Percentiles rank a stretch among this genome's conserved stretches.
phyloP scores from a whole-genome alignment of 2,888 invertebrate species.

The Myopa tessellatipennis region DNA sequence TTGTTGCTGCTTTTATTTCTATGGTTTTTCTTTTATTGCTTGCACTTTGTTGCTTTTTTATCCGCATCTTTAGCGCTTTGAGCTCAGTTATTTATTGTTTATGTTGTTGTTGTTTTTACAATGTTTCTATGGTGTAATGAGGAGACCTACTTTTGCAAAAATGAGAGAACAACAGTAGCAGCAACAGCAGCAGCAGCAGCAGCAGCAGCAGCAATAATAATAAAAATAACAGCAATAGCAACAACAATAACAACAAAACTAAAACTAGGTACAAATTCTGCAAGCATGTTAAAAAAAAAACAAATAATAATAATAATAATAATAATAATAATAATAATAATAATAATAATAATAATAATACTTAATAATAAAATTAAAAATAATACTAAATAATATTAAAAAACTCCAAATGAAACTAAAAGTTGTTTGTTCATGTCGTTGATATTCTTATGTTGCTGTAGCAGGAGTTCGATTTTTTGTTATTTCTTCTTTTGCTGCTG shows the following conservation, averaged over 20 bases:
- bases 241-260: conserved; percentile 7
- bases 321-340: not conserved
- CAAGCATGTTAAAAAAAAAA: not conserved
- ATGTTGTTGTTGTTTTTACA: not conserved
- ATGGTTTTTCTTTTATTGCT: not conserved
- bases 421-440: conserved; percentile 35
- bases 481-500: not conserved
- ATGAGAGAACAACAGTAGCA: not conserved
- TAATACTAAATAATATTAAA: not conserved
- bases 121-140: not conserved
- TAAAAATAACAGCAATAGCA: not conserved
- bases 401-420: conserved; percentile 35
- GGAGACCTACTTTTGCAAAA: conserved; percentile 16
- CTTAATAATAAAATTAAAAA: conserved; percentile 17
- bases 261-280: not conserved
- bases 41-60: not conserved
- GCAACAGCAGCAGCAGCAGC: not conserved
- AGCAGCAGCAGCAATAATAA: not conserved
- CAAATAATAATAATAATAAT: conserved; percentile 19
- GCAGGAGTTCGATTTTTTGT: not conserved
- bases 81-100: not conserved
- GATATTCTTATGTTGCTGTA: not conserved
- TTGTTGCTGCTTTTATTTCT: not conserved
- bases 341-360: conserved; percentile 19
- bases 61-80: conserved; percentile 14